Conservation (phyloP, 2,113 vertebrate genomes). For the Myrmecobius fasciatus region DNA sequence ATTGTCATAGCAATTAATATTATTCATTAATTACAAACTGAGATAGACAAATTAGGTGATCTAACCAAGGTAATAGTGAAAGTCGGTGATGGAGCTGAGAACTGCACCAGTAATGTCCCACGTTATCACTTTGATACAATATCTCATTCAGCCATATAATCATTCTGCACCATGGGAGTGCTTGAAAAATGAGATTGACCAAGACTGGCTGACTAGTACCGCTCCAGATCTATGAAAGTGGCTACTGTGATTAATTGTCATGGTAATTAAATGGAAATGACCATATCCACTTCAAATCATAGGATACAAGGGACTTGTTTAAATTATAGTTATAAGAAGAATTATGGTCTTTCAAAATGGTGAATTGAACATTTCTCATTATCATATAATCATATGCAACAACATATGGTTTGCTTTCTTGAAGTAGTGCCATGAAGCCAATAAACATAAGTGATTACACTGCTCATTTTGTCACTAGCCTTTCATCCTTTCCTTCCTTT, state of each 20-base stretch:
- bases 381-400: background rate
- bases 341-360: background rate
- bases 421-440: background rate
- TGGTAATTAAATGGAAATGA: slow-evolving; percentile 15
- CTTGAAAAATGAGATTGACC: background rate
- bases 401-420: slow-evolving; percentile 37
- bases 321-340: background rate
- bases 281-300: background rate
- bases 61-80: background rate
- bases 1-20: background rate
- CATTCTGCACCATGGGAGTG: background rate
- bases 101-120: background rate
- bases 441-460: slow-evolving; percentile 40
- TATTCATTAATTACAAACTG: background rate
- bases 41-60: background rate
- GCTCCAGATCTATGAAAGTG: background rate
- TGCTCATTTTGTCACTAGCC: slow-evolving; percentile 61
- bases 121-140: background rate
- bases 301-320: background rate
- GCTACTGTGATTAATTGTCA: background rate
- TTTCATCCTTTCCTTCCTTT: slow-evolving; percentile 63
- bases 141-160: background rate
- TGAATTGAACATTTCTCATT: background rate
- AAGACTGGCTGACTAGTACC: background rate
- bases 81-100: background rate